Percentiles rank a stretch among this genome's conserved stretches.
These are phyloP conservation scores for Furcifer pardalis DNA, from an alignment of 2,797 vertebrate genomes.

Conservation along the genomic window DNA sequence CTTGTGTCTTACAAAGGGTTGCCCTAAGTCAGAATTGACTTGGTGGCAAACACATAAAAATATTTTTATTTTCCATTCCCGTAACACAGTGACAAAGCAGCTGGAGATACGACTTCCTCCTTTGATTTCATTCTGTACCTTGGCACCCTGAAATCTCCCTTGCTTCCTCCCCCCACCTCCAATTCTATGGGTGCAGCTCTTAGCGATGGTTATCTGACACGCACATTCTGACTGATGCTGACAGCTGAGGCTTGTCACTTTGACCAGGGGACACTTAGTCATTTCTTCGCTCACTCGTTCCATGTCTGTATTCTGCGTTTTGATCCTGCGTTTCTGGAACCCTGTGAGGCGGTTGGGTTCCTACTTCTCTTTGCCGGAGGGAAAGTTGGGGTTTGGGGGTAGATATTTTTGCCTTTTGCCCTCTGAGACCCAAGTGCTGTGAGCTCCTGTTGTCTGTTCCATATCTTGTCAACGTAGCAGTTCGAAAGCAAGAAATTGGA, in stretches of 20 bases:
- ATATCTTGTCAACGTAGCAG: too few species aligned
- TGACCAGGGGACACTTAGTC: slow-evolving; percentile 15
- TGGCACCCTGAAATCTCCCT: background rate
- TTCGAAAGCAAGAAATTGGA: too few species aligned
- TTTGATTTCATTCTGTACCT: slow-evolving; percentile 28
- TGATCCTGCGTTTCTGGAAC: background rate
- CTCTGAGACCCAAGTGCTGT: too few species aligned
- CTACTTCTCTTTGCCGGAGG: background rate
- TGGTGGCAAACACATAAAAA: too few species aligned
- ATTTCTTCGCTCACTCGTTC: background rate
- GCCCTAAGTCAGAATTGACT: too few species aligned
- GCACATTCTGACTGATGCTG: background rate
- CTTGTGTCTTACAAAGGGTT: too few species aligned
- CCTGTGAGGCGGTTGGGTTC: background rate
- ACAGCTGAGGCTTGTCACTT: slow-evolving; percentile 36
- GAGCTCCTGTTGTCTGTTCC: too few species aligned
- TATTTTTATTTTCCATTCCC: too few species aligned
- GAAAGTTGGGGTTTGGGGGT: background rate
- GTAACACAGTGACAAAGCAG: slow-evolving; percentile 45
- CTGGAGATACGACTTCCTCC: slow-evolving; percentile 12
- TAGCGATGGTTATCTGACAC: slow-evolving; percentile 15
- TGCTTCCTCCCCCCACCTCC: background rate
- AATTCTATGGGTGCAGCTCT: background rate
- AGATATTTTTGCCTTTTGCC: background rate
- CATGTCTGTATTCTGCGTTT: background rate